phyloP scores from a whole-genome alignment of 1,140 invertebrate genomes.

The Drosophila lini region DNA sequence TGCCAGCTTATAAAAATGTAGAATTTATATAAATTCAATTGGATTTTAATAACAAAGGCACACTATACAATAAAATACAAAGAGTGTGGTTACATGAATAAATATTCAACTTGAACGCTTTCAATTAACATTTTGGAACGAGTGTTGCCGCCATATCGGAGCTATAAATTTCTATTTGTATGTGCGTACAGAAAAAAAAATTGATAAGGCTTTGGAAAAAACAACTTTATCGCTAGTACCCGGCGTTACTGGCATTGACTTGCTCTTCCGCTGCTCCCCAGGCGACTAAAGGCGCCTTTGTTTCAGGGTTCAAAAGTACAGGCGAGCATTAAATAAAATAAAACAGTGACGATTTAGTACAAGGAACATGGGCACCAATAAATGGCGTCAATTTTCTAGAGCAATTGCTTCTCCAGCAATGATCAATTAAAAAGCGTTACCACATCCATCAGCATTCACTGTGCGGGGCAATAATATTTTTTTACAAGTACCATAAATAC shows the following conservation, averaged over 20 bases:
- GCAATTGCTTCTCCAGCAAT: constrained; percentile 20
- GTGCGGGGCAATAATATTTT: constrained; percentile 29
- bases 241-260: constrained; percentile 14
- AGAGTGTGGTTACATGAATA: no score
- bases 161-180: background rate
- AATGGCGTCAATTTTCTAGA: constrained; percentile 24
- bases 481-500: constrained; percentile 44
- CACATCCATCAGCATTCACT: constrained; percentile 37
- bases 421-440: constrained; percentile 39
- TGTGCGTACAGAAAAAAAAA: background rate
- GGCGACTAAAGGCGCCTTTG: constrained; percentile 29
- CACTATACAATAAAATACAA: background rate
- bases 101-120: background rate
- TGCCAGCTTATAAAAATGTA: background rate
- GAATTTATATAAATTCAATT: background rate
- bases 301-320: constrained; percentile 67
- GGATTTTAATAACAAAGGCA: background rate
- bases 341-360: constrained; percentile 15
- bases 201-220: constrained; percentile 18
- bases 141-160: background rate
- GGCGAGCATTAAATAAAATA: constrained; percentile 4
- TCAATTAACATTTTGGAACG: constrained; percentile 6
- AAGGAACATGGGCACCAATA: background rate
- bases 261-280: constrained; percentile 28
- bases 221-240: constrained; percentile 27